Evolutionary conservation across 1,140 invertebrate genomes (phyloP).

Genomic region (Aculops lycopersici): DNA sequence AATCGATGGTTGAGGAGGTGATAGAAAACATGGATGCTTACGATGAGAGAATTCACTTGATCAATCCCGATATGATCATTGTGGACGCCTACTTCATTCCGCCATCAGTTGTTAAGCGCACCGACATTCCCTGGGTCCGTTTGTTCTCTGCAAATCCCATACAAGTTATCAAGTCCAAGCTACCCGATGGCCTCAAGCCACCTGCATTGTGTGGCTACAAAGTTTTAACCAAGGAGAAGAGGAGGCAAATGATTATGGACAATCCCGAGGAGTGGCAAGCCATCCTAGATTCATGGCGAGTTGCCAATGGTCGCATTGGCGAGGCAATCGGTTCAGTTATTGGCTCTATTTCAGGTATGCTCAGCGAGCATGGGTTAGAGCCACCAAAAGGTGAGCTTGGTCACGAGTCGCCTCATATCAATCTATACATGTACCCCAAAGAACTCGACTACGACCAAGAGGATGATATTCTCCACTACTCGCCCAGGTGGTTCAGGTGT

Average conservation of each 20-base stretch:
- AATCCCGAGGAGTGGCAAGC: background rate
- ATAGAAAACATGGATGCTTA: background rate
- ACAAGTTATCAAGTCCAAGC: background rate
- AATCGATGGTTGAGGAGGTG: background rate
- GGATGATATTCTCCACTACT: constrained; percentile 2
- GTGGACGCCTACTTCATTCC: constrained; percentile 1
- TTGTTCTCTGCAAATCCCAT: background rate
- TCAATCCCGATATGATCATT: constrained; percentile 2
- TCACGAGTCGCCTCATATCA: constrained; percentile 4
- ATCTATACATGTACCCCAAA: constrained; percentile 7
- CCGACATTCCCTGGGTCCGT: constrained; percentile 2
- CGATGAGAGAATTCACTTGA: background rate
- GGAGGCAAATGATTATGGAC: background rate
- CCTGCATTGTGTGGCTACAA: background rate
- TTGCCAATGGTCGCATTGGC: background rate
- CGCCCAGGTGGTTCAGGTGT: constrained; percentile 2
- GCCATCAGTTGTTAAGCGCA: constrained; percentile 1
- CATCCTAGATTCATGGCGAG: too few species aligned
- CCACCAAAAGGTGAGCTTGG: background rate
- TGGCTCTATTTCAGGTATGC: too few species aligned
- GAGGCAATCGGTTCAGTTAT: background rate
- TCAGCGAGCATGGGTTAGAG: too few species aligned
- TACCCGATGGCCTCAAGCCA: background rate
- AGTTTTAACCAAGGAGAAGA: background rate
- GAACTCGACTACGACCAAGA: constrained; percentile 7